Percentiles rank a stretch among this genome's conserved stretches.
Conservation (phyloP, 1,140 invertebrate genomes). For the Temnothorax longispinosus region DNA sequence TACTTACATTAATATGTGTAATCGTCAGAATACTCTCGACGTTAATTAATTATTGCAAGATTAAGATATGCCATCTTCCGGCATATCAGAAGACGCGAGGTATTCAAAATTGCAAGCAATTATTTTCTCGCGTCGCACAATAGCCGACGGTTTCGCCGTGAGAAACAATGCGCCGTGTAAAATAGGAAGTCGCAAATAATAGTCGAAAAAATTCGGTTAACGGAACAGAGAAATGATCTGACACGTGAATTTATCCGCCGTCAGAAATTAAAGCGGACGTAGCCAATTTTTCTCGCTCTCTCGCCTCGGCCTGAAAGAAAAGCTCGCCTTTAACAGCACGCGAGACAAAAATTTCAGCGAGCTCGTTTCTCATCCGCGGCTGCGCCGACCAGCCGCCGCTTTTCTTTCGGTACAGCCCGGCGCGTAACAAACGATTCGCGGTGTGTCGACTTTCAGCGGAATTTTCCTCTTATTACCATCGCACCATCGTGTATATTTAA, state of each 20-base stretch:
- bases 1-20: neutral
- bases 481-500: slow-evolving; percentile 14
- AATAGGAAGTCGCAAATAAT: slow-evolving; percentile 49
- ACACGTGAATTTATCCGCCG: slow-evolving; percentile 41
- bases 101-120: slow-evolving; percentile 21
- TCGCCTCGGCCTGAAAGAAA: neutral
- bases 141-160: neutral
- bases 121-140: slow-evolving; percentile 19
- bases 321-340: slow-evolving; percentile 36
- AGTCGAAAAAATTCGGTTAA: slow-evolving; percentile 32
- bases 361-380: slow-evolving; percentile 54
- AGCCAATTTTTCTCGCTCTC: slow-evolving; percentile 30
- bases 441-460: slow-evolving; percentile 33
- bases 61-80: neutral
- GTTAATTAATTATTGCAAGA: slow-evolving; percentile 1
- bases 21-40: neutral
- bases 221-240: slow-evolving; percentile 54
- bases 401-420: slow-evolving; percentile 42
- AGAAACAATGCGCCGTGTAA: slow-evolving; percentile 38
- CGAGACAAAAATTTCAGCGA: slow-evolving; percentile 57
- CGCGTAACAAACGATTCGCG: slow-evolving; percentile 58
- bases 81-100: neutral
- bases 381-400: slow-evolving; percentile 8
- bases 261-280: slow-evolving; percentile 56
- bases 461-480: slow-evolving; percentile 48